Evolutionary conservation across 2,888 invertebrate genomes (phyloP).

Genomic region (Xanthostigma xanthostigma): DNA sequence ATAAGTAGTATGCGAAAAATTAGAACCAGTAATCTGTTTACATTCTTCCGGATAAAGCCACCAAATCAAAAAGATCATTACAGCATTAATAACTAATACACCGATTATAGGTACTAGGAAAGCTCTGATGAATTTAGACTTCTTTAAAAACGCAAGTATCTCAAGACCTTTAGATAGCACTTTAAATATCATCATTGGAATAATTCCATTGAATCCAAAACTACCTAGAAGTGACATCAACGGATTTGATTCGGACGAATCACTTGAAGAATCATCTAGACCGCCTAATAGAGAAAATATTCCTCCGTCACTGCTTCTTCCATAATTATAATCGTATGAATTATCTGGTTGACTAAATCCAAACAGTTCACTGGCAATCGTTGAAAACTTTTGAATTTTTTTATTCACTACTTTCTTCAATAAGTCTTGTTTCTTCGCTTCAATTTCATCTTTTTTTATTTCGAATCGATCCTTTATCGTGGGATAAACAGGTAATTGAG

Average conservation of each 20-base stretch:
- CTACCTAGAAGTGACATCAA: not conserved
- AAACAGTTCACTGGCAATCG: too few relatives aligned
- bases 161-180: not conserved
- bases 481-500: too few relatives aligned
- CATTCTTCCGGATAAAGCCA: slow-evolving; percentile 3
- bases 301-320: not conserved
- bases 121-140: not conserved
- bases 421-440: too few relatives aligned
- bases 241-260: not conserved
- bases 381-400: too few relatives aligned
- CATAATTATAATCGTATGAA: too few relatives aligned
- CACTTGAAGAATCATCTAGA: not conserved
- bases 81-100: slow-evolving; percentile 1
- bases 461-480: too few relatives aligned
- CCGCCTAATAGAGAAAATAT: not conserved
- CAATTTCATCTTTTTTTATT: too few relatives aligned
- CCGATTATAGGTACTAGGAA: slow-evolving; percentile 2
- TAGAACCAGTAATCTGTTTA: not conserved
- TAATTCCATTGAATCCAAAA: slow-evolving; percentile 1
- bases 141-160: not conserved
- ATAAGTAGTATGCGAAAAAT: too few relatives aligned
- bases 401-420: too few relatives aligned
- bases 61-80: slow-evolving; percentile 3
- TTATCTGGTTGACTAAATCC: too few relatives aligned
- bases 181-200: slow-evolving; percentile 1